Percentiles rank a stretch among this genome's conserved stretches.
Evolutionary conservation across 2,888 invertebrate genomes (phyloP).

Genomic region (Cryptus armator): DNA sequence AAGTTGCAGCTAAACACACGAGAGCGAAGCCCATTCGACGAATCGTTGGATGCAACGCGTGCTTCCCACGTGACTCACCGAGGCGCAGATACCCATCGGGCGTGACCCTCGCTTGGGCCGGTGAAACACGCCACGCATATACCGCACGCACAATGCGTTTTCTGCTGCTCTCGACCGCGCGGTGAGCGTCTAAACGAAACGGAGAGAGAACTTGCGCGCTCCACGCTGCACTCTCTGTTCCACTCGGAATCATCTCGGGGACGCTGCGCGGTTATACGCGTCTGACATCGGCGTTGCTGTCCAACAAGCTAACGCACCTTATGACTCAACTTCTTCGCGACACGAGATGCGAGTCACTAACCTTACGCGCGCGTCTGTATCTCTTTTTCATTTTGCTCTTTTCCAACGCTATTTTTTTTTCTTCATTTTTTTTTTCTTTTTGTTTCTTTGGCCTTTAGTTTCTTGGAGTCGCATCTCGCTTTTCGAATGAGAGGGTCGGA

Average conservation of each 20-base stretch:
- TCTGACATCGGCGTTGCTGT: conserved; percentile 39
- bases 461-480: conserved; percentile 13
- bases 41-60: conserved; percentile 71
- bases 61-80: conserved; percentile 81
- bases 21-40: conserved; percentile 54
- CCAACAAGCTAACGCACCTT: conserved; percentile 58
- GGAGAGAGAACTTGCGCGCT: conserved; percentile 39
- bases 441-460: conserved; percentile 30
- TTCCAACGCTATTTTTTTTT: conserved; percentile 63
- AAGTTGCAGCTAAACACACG: conserved; percentile 5
- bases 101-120: conserved; percentile 69
- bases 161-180: conserved; percentile 10
- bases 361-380: conserved; percentile 68
- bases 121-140: conserved; percentile 60
- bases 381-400: conserved; percentile 52
- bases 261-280: conserved; percentile 19
- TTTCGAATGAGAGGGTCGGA: not conserved
- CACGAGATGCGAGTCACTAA: conserved; percentile 73
- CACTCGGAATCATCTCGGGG: conserved; percentile 38
- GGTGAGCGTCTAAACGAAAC: conserved; percentile 17
- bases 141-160: conserved; percentile 77
- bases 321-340: conserved; percentile 75
- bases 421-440: conserved; percentile 50
- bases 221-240: conserved; percentile 56
- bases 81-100: conserved; percentile 79